These are phyloP conservation scores for Stichopus chloronotus DNA, from an alignment of 35 echinoderm and acorn worm genomes.

Conservation along the genomic window DNA sequence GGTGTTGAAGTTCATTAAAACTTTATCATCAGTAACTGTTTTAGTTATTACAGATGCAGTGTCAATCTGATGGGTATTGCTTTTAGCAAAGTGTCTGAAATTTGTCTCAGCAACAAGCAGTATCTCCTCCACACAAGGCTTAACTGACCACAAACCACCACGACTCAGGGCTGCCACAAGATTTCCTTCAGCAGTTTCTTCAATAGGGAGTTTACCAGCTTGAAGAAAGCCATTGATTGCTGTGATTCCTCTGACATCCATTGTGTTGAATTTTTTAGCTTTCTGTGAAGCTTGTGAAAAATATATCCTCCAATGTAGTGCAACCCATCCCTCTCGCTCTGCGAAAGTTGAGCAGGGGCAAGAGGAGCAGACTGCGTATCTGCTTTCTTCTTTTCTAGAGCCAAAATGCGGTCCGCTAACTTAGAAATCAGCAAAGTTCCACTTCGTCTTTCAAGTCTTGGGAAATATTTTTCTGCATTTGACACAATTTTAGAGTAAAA, in stretches of 20 bases:
- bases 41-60: neutral
- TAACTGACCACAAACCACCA: constrained; percentile 29
- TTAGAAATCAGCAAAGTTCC: neutral
- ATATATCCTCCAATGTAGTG: constrained; percentile 26
- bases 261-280: neutral
- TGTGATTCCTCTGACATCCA: neutral
- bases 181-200: constrained; percentile 26
- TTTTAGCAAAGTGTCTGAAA: neutral
- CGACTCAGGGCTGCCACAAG: constrained; percentile 13
- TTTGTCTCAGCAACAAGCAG: neutral
- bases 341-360: neutral
- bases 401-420: neutral
- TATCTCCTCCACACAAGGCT: neutral
- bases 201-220: neutral
- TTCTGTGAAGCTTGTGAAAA: constrained; percentile 6
- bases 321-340: neutral
- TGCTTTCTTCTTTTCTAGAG: neutral
- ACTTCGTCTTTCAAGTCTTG: neutral
- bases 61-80: neutral
- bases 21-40: constrained; percentile 21
- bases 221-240: constrained; percentile 3
- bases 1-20: constrained; percentile 29
- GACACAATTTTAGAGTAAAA: neutral
- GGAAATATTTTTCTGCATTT: neutral
- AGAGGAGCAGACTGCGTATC: neutral